Conservation (phyloP, 2,888 invertebrate species). For the Hypselothyrea guttata region DNA sequence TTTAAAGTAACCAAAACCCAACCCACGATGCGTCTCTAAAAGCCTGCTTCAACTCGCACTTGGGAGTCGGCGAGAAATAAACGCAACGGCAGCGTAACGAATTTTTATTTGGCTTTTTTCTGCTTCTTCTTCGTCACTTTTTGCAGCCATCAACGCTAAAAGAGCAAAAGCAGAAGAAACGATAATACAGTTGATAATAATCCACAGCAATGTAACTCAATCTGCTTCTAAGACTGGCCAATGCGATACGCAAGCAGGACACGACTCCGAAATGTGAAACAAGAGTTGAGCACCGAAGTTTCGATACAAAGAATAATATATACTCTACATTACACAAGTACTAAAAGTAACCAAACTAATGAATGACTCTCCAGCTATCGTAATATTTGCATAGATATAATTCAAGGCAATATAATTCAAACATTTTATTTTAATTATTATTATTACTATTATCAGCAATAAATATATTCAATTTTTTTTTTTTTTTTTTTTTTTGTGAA, state of each 20-base stretch:
- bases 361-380: too few relatives aligned
- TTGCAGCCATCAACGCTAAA: conserved; percentile 35
- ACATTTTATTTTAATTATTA: too few relatives aligned
- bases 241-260: conserved; percentile 64
- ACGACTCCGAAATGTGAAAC: conserved; percentile 30
- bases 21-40: conserved; percentile 28
- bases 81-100: conserved; percentile 73
- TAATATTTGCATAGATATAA: too few relatives aligned
- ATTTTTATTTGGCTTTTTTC: conserved; percentile 72
- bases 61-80: conserved; percentile 30
- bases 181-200: conserved; percentile 79
- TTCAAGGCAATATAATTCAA: too few relatives aligned
- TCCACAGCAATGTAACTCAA: conserved; percentile 78
- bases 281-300: conserved; percentile 6
- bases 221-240: conserved; percentile 68
- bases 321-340: conserved; percentile 30
- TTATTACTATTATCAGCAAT: too few relatives aligned
- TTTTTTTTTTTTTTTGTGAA: too few relatives aligned
- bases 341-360: too few relatives aligned
- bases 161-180: conserved; percentile 19
- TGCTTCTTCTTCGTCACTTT: conserved; percentile 10
- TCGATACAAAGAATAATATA: conserved; percentile 5
- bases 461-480: too few relatives aligned
- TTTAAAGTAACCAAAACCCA: conserved; percentile 38
- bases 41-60: conserved; percentile 17